Base-by-base conservation (phyloP, 2,113 vertebrate species). In the Megaceryle torquata region DNA sequence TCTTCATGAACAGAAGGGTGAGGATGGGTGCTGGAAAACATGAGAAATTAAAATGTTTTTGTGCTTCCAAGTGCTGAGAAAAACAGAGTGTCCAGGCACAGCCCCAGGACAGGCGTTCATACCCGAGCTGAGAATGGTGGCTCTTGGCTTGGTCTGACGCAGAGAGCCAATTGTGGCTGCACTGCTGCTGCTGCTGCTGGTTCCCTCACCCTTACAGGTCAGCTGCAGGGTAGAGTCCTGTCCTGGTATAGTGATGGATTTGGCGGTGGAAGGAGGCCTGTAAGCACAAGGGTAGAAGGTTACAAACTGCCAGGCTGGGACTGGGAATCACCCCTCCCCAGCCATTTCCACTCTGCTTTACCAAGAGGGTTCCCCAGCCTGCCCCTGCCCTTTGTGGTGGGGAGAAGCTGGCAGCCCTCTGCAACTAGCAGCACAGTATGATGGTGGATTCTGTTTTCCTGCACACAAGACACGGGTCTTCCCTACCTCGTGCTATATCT, bases 151-250 rank as follows among this genome's bases (percentile, higher is more conserved):
- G 89, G 94, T 96, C 92, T 97, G 97, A 19, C 79, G 96, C 43
- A 87, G 98, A 77, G 99, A 97, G 94, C 97, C 96, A 68, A 98
- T 92, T 2, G 98, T 83, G 93, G 98, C 97, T 1, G 98, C 94
- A 5, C 97, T 93, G 81, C 86, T 91, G 93, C 79, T 93, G 26
- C 59, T 96, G 46, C 95, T 96, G 48, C 96, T 96, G 6, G 99
- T 99, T 14, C 99, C 99, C 65, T 99, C 99, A 2, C 99, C 99
- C 97, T 99, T 99, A 89, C 99, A 99, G 92, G 99, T 99, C 98
- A 99, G 98, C 98, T 99, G 99, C 91, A 99, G 97, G 91, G 99
- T 98, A 11, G 98, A 98, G 82, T 99, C 99, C 80, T 98, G 99
- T 43, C 99, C 99, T 0, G 99, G 98, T 65, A 99, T 97, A 86